phyloP scores from a whole-genome alignment of 1,140 invertebrate genomes.

The Formica selysi region DNA sequence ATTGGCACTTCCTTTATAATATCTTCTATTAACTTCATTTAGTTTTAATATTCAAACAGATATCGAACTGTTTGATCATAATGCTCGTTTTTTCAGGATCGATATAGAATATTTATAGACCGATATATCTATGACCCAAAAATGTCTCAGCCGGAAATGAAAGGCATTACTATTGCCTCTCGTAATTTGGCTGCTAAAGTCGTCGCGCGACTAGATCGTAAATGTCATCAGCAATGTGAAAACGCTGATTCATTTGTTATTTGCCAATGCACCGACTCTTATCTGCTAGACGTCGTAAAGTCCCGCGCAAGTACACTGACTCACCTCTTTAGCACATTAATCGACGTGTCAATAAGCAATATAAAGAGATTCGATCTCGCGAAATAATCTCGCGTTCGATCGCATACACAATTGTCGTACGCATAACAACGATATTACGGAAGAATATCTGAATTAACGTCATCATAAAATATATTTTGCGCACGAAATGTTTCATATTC shows the following conservation, averaged over 20 bases:
- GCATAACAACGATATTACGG: not conserved
- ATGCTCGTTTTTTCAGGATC: no score
- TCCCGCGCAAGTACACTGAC: constrained; percentile 13
- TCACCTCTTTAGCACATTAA: constrained; percentile 34
- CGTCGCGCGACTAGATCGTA: constrained; percentile 30
- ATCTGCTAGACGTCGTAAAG: constrained; percentile 46
- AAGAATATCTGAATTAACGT: constrained; percentile 3
- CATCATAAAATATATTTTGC: not conserved
- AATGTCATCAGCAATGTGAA: constrained; percentile 31
- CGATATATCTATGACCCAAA: no score
- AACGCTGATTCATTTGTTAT: constrained; percentile 46
- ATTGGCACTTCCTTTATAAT: no score
- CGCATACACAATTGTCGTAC: not conserved
- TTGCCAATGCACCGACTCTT: constrained; percentile 42
- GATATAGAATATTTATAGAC: no score
- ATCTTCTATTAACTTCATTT: no score
- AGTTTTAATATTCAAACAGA: no score
- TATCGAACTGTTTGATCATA: no score
- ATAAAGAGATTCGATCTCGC: not conserved
- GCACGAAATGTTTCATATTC: constrained; percentile 34
- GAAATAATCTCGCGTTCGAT: not conserved
- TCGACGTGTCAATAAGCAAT: constrained; percentile 14
- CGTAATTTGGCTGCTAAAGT: constrained; percentile 7
- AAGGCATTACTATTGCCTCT: no score
- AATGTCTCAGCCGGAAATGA: no score